phyloP scores from a whole-genome alignment of 2,888 invertebrate species.

The Tolmerus cingulatus region DNA sequence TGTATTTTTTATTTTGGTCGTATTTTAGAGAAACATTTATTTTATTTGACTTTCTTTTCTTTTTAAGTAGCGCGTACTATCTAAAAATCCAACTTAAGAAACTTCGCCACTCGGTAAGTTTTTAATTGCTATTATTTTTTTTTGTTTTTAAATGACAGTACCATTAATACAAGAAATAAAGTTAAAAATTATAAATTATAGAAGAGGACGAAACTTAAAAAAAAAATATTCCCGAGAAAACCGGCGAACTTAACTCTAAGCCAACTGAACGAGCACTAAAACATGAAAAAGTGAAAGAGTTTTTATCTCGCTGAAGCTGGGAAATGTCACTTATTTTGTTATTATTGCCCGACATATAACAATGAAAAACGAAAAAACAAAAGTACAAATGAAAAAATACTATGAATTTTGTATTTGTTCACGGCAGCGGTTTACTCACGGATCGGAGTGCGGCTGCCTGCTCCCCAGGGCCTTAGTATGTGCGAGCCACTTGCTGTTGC shows the following conservation, averaged over 20 bases:
- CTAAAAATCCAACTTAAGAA: too few species aligned
- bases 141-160: not conserved
- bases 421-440: not conserved
- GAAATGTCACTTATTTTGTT: constrained; percentile 39
- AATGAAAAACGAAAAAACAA: not conserved
- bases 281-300: constrained; percentile 22
- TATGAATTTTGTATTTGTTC: not conserved
- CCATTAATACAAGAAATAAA: not conserved
- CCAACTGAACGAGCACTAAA: constrained; percentile 42
- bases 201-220: not conserved
- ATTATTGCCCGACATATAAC: constrained; percentile 30
- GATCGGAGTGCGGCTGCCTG: too few species aligned
- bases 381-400: not conserved
- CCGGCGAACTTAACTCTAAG: constrained; percentile 35
- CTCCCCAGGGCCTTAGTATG: too few species aligned
- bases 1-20: not conserved
- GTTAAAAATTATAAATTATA: not conserved
- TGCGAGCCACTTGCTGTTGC: too few species aligned
- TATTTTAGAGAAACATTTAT: not conserved
- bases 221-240: not conserved
- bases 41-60: not conserved
- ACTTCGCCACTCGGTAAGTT: too few species aligned
- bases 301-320: constrained; percentile 29
- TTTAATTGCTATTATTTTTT: too few species aligned
- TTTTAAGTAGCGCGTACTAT: not conserved